Base-by-base conservation (phyloP, 2,888 invertebrate genomes). In the Pherbina coryleti region DNA sequence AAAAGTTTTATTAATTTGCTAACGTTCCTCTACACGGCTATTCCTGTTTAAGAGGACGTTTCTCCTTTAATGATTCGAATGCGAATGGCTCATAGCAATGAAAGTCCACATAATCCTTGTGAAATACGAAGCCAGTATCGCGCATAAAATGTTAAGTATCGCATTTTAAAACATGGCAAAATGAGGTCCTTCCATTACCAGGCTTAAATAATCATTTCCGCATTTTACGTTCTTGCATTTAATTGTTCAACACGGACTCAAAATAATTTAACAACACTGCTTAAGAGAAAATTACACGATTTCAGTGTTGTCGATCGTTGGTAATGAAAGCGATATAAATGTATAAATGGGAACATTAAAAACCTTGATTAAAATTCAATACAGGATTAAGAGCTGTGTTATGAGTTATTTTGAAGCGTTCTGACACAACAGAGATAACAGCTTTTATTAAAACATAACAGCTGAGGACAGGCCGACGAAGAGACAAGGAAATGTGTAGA, bases 311-410 rank as follows among this genome's bases (percentile, higher is more conserved):
- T 19, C 14, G 60, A 5, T 19, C 57, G 19, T 3, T 3, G 67
- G 44, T 37, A 60, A 37, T 67, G 67, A 34, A 34, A 17, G 17
- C 22, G 22, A 22, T 51, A 49, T 51, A 51, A 69, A 69, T 51
- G 72, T 28, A 25, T 28, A 60, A 28, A 28, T 8, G 22, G 28
- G 60, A 60, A 34, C 72, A 72, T 60, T 72, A 60, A 72, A 60
- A 44, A 8, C 60, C 34, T 60, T 72, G 72, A 72, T 72, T 72
- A 60, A 72, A 72, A 72, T 72, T 19, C 60, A 72, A 72, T 37
- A 72, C 60, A 51, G 22, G 25, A 34, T 22, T 28, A 49, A 69
- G 51, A 69, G 22, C 51, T 49, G 49, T 69, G 25, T 49, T 22
- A 69, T 69, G 69, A 51, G 25, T 69, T 69, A 57, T 60, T 60